These are phyloP conservation scores for Caenorhabditis sinica DNA, from an alignment of 2,888 invertebrate genomes.

Conservation along the genomic window DNA sequence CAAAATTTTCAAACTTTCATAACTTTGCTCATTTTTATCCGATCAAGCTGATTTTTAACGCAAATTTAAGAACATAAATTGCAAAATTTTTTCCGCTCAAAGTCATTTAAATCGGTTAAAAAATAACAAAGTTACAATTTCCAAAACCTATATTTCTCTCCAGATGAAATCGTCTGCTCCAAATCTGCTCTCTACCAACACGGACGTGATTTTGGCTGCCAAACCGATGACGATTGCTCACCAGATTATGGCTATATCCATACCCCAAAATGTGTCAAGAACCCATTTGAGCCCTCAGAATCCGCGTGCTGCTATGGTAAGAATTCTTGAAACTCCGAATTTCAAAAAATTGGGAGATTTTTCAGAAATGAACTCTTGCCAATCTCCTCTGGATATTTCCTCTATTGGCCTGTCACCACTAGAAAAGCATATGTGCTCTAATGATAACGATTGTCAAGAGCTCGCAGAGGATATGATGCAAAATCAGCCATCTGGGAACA, in stretches of 20 bases:
- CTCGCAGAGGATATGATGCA: slow-evolving; percentile 11
- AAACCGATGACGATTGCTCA: neutral
- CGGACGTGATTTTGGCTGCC: slow-evolving; percentile 5
- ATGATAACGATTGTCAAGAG: slow-evolving; percentile 28
- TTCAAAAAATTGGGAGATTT: neutral
- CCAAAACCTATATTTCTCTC: neutral
- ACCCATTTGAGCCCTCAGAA: neutral
- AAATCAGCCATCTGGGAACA: neutral
- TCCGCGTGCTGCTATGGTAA: slow-evolving; percentile 26
- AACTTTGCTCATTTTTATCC: no score
- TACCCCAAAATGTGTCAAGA: slow-evolving; percentile 3
- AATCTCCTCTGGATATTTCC: neutral
- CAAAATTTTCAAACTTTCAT: no score
- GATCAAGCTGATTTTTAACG: no score
- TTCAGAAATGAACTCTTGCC: slow-evolving; percentile 31
- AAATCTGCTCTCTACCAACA: slow-evolving; percentile 7
- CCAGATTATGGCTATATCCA: neutral
- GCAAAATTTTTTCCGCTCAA: neutral
- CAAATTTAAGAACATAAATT: no score
- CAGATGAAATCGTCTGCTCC: slow-evolving; percentile 31
- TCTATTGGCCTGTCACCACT: neutral
- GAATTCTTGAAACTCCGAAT: neutral
- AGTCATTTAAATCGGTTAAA: no score
- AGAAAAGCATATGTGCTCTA: neutral
- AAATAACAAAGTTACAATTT: no score